Base-by-base conservation (phyloP, 2,113 vertebrate genomes). In the Ardeotis arabs region DNA sequence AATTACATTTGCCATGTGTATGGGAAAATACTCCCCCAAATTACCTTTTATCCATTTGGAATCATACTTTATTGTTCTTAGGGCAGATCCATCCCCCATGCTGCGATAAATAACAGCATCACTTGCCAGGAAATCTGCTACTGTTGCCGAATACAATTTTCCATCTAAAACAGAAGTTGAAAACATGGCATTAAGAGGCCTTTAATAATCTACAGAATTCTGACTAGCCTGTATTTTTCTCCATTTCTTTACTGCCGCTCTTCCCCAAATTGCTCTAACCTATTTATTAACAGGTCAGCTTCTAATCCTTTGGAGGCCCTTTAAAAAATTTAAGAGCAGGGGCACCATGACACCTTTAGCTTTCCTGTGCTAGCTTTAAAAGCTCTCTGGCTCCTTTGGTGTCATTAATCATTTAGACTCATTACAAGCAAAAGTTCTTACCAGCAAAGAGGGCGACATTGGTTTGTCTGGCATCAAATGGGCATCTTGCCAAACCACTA, bases 21-120 rank as follows among this genome's bases (percentile, higher is more conserved):
- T 52, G 62, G 60, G 80, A 88, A 95, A 91, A 84, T 35, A 49
- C 62, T 70, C 35, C 55, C 62, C 56, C 89, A 41, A 90, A 95
- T 89, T 98, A 99, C 99, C 99, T 99, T 99, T 99, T 96, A 99
- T 98, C 99, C 99, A 99, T 92, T 99, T 99, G 97, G 99, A 99
- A 96, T 99, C 99, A 52, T 99, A 99, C 98, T 99, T 99, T 97
- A 99, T 99, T 90, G 99, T 99, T 95, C 99, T 98, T 84, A 99
- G 97, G 80, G 99, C 99, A 25, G 99, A 99, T 89, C 99, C 99
- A 85, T 99, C 99, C 18, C 99, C 99, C 99, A 99, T 99, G 96
- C 99, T 99, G 93, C 99, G 99, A 96, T 99, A 99, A 98, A 99
- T 99, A 94, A 99, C 99, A n/a, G 99, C 98, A 89, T 99, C 99